Conservation (phyloP, 2,113 vertebrate genomes). For the Muntiacus reevesi region DNA sequence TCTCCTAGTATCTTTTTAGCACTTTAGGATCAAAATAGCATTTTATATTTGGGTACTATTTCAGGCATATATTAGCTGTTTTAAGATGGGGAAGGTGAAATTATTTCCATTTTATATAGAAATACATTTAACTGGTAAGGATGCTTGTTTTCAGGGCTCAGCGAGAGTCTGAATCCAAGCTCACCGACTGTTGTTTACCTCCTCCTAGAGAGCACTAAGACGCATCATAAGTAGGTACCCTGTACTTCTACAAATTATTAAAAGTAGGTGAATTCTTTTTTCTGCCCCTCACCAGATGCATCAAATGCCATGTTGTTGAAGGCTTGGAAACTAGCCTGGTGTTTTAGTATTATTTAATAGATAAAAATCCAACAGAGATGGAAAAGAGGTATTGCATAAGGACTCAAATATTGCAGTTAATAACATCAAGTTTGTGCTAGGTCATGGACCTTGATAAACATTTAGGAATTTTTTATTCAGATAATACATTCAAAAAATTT, state of each 20-base stretch:
- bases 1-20: not conserved
- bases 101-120: not conserved
- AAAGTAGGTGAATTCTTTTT: not conserved
- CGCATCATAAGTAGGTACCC: not conserved
- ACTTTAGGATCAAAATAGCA: not conserved
- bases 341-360: not conserved
- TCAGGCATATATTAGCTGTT: not conserved
- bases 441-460: not conserved
- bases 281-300: not conserved
- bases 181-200: not conserved
- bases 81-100: not conserved
- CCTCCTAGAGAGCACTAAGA: not conserved
- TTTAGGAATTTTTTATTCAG: not conserved
- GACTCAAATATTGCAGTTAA: not conserved
- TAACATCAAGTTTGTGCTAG: not conserved
- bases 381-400: not conserved
- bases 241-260: not conserved
- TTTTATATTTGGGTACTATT: not conserved
- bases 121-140: not conserved
- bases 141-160: not conserved
- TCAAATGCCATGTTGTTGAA: slow-evolving; percentile 3
- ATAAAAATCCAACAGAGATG: not conserved
- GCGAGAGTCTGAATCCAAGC: not conserved
- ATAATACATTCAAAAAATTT: not conserved
- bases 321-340: not conserved